Evolutionary conservation across 2,797 vertebrate genomes (phyloP), one percentile per base, ranked within the genome.

Genomic region (Tenualosa ilisha): DNA sequence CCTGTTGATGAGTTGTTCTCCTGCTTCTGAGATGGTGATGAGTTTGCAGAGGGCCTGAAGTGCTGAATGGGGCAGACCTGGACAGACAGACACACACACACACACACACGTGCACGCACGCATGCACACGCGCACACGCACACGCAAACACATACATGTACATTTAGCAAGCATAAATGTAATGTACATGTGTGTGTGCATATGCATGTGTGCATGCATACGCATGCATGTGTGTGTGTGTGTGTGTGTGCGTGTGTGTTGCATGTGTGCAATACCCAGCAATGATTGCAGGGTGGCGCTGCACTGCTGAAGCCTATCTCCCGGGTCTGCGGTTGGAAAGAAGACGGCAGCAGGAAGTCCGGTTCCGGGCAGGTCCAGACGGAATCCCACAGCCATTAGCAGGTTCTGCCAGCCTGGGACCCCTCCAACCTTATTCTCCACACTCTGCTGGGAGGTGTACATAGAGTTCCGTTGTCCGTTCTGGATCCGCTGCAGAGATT

Each of bases 381-480:
- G 94, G 92, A 99, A 99, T 83, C 98, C 98, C 85, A 99, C 97
- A 0, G 97, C 97, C 0, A 97, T 97, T 84, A 99, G 95, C 15
- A 99, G 95, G 0, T 97, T 96, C 94, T 98, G 97, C 98, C 98
- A 99, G 82, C 98, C 98, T 0, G 97, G 98, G 12, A 98, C 96
- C 4, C 98, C 97, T 0, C 97, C 96, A 87, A 98, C 98, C 91
- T 99, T 99, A 51, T 99, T 99, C 93, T 99, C 98, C 11, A 99
- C 97, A 0, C 98, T 99, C 82, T 98, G 98, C 63, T 99, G 98
- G 0, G 98, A 99, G 0, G 98, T 99, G 90, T 99, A 99, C 98
- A 99, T 99, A 59, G 97, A 96, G 65, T 99, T 99, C 89, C 96
- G 96, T 92, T 99, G 98, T 81, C 98, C 97, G 0, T 97, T 97